Evolutionary conservation across 2,888 invertebrate genomes (phyloP).

Genomic region (Troides aeacus): DNA sequence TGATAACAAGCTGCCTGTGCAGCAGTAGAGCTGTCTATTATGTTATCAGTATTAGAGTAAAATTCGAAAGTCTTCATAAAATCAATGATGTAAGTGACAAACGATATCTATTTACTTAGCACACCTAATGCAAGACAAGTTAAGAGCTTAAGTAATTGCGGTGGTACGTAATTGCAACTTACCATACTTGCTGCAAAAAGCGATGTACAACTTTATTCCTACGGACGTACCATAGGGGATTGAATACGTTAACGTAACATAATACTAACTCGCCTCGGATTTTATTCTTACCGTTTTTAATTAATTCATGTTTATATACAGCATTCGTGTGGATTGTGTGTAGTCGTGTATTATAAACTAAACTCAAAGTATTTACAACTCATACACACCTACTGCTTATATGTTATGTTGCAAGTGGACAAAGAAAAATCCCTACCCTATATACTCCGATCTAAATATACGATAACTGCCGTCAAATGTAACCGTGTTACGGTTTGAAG

Average conservation of each 20-base stretch:
- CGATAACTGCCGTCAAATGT: too few species aligned
- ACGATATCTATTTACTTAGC: not conserved
- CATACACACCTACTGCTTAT: too few species aligned
- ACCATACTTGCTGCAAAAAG: conserved; percentile 32
- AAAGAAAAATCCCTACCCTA: too few species aligned
- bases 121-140: not conserved
- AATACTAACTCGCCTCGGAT: not conserved
- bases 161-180: conserved; percentile 24
- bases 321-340: too few species aligned
- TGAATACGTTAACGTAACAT: conserved; percentile 15
- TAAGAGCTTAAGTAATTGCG: conserved; percentile 22
- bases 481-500: too few species aligned
- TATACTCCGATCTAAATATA: too few species aligned
- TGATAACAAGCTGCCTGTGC: too few species aligned
- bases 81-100: not conserved
- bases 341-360: too few species aligned
- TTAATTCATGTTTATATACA: not conserved
- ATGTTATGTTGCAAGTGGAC: too few species aligned
- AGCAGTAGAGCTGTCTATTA: too few species aligned
- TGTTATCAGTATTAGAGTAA: too few species aligned
- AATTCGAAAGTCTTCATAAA: not conserved
- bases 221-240: conserved; percentile 35
- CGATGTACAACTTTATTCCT: conserved; percentile 34
- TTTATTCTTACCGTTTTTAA: not conserved
- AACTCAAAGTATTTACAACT: too few species aligned